Evolutionary conservation across 2,113 vertebrate species (phyloP).

Genomic region (Carassius auratus): DNA sequence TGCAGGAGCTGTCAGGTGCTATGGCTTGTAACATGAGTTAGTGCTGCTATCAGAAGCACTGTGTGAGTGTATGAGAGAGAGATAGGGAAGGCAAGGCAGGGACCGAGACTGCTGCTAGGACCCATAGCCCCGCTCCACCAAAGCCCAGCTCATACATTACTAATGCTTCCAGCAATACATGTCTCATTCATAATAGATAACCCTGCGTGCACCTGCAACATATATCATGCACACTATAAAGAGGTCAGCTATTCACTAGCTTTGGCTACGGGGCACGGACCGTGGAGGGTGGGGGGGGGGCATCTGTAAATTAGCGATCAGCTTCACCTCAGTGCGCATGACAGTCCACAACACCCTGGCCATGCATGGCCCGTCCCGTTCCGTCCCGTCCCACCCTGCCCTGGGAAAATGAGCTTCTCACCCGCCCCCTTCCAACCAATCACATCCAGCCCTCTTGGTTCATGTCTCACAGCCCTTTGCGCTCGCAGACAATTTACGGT

Average conservation of each 20-base stretch:
- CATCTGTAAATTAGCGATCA: constrained; percentile 55
- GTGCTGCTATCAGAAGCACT: constrained; percentile 60
- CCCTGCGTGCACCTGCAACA: constrained; percentile 64
- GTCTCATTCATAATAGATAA: constrained; percentile 78
- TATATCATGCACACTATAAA: constrained; percentile 71
- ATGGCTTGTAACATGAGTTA: constrained; percentile 69
- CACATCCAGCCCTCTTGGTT: constrained; percentile 31
- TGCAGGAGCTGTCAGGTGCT: constrained; percentile 69
- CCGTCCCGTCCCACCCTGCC: neutral
- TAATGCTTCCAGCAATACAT: constrained; percentile 68
- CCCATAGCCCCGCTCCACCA: constrained; percentile 59
- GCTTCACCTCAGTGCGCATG: constrained; percentile 33
- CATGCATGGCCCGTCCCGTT: neutral
- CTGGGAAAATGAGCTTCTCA: constrained; percentile 19
- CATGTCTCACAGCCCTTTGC: constrained; percentile 53
- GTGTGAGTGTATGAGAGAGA: constrained; percentile 53
- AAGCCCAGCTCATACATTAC: constrained; percentile 72
- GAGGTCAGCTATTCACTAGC: constrained; percentile 65
- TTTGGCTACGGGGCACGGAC: constrained; percentile 11
- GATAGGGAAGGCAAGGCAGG: constrained; percentile 41
- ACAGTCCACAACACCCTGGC: constrained; percentile 24
- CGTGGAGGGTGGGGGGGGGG: constrained; percentile 10
- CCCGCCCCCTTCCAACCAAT: constrained; percentile 19
- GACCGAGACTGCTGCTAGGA: constrained; percentile 53
- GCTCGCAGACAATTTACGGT: constrained; percentile 63